Conservation (phyloP, 2,113 vertebrate genomes). For the Amazona vittata region DNA sequence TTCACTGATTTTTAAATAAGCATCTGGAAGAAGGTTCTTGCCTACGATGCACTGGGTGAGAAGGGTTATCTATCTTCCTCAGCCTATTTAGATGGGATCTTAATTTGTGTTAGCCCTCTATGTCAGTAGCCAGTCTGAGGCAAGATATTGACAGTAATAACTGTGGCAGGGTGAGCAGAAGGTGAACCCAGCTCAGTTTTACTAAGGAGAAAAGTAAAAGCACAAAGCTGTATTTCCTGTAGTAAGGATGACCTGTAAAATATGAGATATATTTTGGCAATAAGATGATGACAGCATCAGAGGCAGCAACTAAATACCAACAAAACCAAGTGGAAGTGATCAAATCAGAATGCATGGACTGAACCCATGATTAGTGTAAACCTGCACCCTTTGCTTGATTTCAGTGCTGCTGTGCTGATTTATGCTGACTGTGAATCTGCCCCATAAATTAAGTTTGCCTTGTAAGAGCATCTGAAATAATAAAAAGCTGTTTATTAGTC, state of each 20-base stretch:
- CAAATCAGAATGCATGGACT: background rate
- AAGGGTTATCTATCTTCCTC: background rate
- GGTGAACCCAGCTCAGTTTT: background rate
- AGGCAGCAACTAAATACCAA: background rate
- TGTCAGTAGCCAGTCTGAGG: background rate
- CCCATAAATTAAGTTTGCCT: background rate
- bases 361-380: background rate
- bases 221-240: background rate
- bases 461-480: background rate
- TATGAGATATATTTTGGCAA: background rate
- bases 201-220: background rate
- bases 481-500: background rate
- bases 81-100: background rate
- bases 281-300: background rate
- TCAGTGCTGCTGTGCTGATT: background rate
- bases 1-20: background rate
- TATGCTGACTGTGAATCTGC: background rate
- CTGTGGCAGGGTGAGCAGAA: background rate
- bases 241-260: background rate
- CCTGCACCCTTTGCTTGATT: background rate
- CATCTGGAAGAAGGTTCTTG: background rate
- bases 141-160: background rate
- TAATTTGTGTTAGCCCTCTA: background rate
- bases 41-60: background rate
- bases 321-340: background rate